Evolutionary conservation across 2,797 vertebrate genomes (phyloP).

Genomic region (Sebastes glaucus): DNA sequence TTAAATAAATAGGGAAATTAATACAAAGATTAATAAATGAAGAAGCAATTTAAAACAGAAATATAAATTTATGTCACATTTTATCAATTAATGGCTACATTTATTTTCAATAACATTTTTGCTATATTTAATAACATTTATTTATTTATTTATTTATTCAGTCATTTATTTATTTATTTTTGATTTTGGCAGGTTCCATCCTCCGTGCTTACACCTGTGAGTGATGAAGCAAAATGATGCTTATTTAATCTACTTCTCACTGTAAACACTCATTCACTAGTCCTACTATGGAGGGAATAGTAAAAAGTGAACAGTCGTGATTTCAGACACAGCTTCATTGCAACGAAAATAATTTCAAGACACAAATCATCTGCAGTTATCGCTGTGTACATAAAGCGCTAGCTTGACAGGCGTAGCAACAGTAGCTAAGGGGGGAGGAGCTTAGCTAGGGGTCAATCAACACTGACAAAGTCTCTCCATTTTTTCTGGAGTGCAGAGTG

Average conservation of each 20-base stretch:
- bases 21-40: too few species aligned
- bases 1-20: too few species aligned
- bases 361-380: not conserved
- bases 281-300: not conserved
- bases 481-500: slow-evolving; percentile 17
- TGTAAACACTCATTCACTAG: not conserved
- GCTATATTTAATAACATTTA: too few species aligned
- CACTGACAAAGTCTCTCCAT: slow-evolving; percentile 12
- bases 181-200: too few species aligned
- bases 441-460: slow-evolving; percentile 19
- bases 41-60: too few species aligned
- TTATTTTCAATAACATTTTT: too few species aligned
- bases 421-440: not conserved
- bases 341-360: not conserved
- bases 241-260: not conserved
- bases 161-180: too few species aligned
- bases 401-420: not conserved
- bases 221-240: not conserved
- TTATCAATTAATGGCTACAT: too few species aligned
- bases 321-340: not conserved
- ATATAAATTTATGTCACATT: too few species aligned
- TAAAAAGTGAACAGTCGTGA: not conserved
- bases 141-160: too few species aligned
- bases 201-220: not conserved
- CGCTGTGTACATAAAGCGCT: not conserved